Base-by-base conservation (phyloP, 30 jellyfish, hydroid and myxozoan genomes). In the Cassiopea andromeda region DNA sequence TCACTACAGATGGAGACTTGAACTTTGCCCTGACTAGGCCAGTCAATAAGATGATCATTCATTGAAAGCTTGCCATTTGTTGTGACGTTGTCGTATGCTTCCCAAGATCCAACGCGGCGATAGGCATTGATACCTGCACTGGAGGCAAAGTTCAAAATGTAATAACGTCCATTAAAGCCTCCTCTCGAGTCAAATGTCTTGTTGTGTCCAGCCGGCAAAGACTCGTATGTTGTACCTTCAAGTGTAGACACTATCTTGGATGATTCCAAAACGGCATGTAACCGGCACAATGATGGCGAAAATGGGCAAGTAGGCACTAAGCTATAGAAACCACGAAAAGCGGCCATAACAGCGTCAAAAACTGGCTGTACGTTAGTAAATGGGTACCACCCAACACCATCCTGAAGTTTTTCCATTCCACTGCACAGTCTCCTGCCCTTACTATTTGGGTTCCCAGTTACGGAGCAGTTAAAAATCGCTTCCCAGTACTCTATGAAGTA, bases 401-500 rank as follows among this genome's bases (percentile, higher is more conserved):
- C 89, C 48, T 50, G 43, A 50, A 86, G 61, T 4, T 18, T 46
- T 61, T 86, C 93, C 2, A 45, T 49, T 16, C 89, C 93, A 46
- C 46, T 75, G 71, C 93, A 86, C 73, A 4, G 8, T 10, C 60
- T 45, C 15, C 54, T 43, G n/a, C 27, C 4, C 49, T 15, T 17
- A 1, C 9, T 60, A 19, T 66, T 60, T 3, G 19, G 58, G 3
- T 77, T 14, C 17, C 57, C 73, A 2, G 73, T 16, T 7, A 19
- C 48, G 43, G 83, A 78, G 88, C 97, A 89, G 45, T 73, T 73
- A 69, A 89, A 89, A 58, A 75, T 48, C 8, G 45, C 46, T 44
- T 81, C 89, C 97, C 97, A 89, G 73, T 78, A 89, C 48, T 81
- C 84, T 46, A 27, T 49, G 67, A 89, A 89, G 87, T 91, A 89